Evolutionary conservation across 2,888 invertebrate genomes (phyloP).

Genomic region (Fabriciana adippe): DNA sequence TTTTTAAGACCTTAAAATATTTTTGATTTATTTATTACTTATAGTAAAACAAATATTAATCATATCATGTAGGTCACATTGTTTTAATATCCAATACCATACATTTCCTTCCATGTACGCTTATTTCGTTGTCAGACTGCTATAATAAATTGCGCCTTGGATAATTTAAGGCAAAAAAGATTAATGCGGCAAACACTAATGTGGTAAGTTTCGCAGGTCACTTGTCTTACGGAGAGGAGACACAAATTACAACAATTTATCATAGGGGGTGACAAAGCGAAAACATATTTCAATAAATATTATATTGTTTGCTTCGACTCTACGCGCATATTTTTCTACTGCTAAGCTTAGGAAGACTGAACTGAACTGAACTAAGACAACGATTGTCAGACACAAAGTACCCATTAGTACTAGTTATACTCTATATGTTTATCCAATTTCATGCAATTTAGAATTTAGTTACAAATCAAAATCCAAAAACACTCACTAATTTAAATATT

Average conservation of each 20-base stretch:
- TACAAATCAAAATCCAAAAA: too few species aligned
- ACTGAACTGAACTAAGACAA: too few species aligned
- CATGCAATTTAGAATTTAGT: too few species aligned
- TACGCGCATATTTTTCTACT: too few species aligned
- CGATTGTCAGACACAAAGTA: too few species aligned
- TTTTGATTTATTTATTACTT: too few species aligned
- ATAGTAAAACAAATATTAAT: too few species aligned
- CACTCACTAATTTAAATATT: too few species aligned
- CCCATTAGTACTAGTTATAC: too few species aligned
- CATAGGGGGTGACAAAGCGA: slow-evolving; percentile 38
- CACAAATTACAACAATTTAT: slow-evolving; percentile 47
- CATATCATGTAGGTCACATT: not conserved
- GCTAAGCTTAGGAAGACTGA: too few species aligned
- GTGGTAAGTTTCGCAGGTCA: slow-evolving; percentile 38
- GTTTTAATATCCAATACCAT: not conserved
- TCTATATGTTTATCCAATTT: too few species aligned
- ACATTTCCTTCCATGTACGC: slow-evolving; percentile 8
- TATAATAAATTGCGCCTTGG: slow-evolving; percentile 26
- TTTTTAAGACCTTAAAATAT: too few species aligned
- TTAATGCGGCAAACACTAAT: slow-evolving; percentile 36
- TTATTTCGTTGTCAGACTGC: slow-evolving; percentile 22
- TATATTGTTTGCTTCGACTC: not conserved
- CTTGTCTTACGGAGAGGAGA: slow-evolving; percentile 36
- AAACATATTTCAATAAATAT: slow-evolving; percentile 19
- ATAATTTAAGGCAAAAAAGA: slow-evolving; percentile 35